Conservation (phyloP, 2,797 vertebrate species). For the Notamacropus eugenii region DNA sequence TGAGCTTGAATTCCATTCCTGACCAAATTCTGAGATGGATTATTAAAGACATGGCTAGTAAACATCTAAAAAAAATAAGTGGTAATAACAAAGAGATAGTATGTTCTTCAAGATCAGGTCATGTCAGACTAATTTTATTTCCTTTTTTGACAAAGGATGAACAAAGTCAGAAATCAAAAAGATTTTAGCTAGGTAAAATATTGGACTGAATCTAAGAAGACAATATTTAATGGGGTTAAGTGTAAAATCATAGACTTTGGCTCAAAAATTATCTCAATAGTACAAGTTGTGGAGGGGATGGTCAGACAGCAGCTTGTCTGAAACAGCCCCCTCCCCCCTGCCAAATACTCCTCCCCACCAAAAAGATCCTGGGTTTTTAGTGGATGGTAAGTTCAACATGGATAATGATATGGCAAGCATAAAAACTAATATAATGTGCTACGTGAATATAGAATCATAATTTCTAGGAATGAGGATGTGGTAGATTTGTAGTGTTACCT, state of each 20-base stretch:
- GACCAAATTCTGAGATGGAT: background rate
- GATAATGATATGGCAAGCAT: background rate
- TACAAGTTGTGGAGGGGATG: background rate
- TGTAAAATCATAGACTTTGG: background rate
- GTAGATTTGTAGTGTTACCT: background rate
- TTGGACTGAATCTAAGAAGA: background rate
- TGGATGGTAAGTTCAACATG: background rate
- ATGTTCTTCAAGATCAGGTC: background rate
- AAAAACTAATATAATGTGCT: background rate
- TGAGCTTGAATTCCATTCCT: background rate
- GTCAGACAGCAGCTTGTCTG: background rate
- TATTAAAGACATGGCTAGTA: constrained; percentile 27
- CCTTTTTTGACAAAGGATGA: background rate
- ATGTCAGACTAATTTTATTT: background rate
- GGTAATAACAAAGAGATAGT: background rate
- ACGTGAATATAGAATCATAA: background rate
- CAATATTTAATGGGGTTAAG: background rate
- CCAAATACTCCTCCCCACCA: too few species aligned
- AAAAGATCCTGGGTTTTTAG: background rate
- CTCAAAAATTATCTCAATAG: background rate
- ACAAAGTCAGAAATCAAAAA: background rate
- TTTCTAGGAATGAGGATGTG: background rate
- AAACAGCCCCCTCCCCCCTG: background rate
- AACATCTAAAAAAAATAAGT: background rate
- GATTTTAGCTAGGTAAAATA: background rate